Conservation (phyloP, 2,797 vertebrate species). For the Anguilla marmorata region DNA sequence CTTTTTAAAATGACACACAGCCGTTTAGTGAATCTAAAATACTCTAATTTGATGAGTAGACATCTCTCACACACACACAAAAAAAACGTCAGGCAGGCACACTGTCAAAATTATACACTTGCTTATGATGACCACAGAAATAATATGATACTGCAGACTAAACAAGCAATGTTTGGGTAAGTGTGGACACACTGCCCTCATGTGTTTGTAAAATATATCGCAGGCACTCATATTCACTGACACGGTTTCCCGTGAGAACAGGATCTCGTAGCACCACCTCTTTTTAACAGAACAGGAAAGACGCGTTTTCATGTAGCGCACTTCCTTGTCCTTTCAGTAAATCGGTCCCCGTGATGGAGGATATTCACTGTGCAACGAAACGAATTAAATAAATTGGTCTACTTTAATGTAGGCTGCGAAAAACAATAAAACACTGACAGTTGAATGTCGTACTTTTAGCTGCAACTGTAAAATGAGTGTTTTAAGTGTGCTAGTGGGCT, state of each 20-base stretch:
- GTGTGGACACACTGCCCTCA: not conserved
- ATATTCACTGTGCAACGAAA: not conserved
- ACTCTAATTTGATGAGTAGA: not conserved
- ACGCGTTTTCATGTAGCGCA: conserved; percentile 21
- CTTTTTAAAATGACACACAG: not conserved
- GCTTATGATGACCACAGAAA: too few relatives aligned
- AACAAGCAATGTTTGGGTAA: not conserved
- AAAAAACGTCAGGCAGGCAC: too few relatives aligned
- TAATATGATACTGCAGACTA: too few relatives aligned
- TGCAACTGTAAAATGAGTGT: not conserved
- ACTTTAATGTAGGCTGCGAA: not conserved
- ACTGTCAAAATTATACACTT: not conserved
- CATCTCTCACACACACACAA: not conserved
- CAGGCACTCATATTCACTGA: not conserved
- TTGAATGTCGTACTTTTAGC: not conserved
- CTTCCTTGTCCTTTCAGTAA: conserved; percentile 19
- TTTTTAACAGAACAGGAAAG: not conserved
- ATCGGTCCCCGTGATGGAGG: not conserved
- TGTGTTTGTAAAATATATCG: not conserved
- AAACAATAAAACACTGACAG: not conserved
- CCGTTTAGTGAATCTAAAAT: not conserved
- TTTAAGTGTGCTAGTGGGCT: not conserved
- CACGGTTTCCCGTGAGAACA: not conserved
- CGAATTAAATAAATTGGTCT: too few relatives aligned
- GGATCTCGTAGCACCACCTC: not conserved